Percentiles rank a stretch among this genome's conserved stretches.
These are phyloP conservation scores for Drosophila mettleri DNA, from an alignment of 2,888 invertebrate genomes.

Conservation along the genomic window DNA sequence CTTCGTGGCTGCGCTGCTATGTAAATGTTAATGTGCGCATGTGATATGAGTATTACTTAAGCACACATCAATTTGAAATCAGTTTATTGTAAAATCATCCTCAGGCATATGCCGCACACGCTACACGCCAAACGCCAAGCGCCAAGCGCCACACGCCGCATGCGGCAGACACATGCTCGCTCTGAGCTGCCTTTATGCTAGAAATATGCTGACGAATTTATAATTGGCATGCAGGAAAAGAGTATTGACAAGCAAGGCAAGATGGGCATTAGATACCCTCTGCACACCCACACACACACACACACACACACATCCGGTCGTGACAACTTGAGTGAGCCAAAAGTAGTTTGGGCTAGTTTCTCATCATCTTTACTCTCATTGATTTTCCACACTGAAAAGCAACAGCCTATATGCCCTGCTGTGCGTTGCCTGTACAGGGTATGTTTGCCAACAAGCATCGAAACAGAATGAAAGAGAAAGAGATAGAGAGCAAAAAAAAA, in stretches of 20 bases:
- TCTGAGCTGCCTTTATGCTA: slow-evolving; percentile 8
- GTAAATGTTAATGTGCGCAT: slow-evolving; percentile 35
- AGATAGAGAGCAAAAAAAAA: background rate
- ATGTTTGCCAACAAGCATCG: slow-evolving; percentile 14
- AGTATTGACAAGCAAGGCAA: background rate
- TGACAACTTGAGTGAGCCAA: too few relatives aligned
- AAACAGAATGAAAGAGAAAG: background rate
- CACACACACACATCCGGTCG: too few relatives aligned
- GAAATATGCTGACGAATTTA: slow-evolving; percentile 41
- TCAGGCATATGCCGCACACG: background rate
- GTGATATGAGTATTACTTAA: slow-evolving; percentile 22
- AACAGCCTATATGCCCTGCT: background rate
- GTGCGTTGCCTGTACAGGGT: slow-evolving; percentile 1
- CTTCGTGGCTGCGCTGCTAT: background rate
- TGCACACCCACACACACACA: too few relatives aligned
- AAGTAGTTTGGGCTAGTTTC: too few relatives aligned
- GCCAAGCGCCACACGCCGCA: too few relatives aligned
- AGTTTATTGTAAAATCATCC: slow-evolving; percentile 34
- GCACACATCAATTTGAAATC: slow-evolving; percentile 45
- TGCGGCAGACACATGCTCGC: too few relatives aligned
- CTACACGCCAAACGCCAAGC: too few relatives aligned
- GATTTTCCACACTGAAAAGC: too few relatives aligned
- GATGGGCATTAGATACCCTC: background rate
- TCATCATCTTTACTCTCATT: too few relatives aligned
- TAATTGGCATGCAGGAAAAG: slow-evolving; percentile 36